Base-by-base conservation (phyloP, 2,797 vertebrate species). In the Gadopsis marmoratus region DNA sequence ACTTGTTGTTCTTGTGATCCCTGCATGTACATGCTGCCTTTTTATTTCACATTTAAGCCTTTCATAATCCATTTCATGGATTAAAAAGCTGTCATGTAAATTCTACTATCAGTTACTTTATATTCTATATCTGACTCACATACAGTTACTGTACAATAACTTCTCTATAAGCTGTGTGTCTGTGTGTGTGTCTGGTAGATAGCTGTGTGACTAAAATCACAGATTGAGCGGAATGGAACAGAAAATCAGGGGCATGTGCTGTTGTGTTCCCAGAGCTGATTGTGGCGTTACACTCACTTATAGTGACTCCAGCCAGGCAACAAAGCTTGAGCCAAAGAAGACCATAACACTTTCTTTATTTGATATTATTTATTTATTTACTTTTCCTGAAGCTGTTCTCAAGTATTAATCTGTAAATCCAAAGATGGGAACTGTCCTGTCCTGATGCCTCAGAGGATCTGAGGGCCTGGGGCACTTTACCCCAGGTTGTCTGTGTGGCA, bases 241-340 rank as follows among this genome's bases (percentile, higher is more conserved):
- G 39, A 55, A 71, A 39, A 39, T 45, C 39, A 7, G 66, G 43
- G 58, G 37, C 74, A 77, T 43, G 33, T 86, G 76, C 51, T 58
- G 72, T 66, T 71, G 17, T 60, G 74, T 81, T 80, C 53, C 64
- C 59, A 21, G 47, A 48, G 47, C 47, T 17, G 43, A 79, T 53
- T 72, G 37, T 29, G 1, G 65, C 65, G 50, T 74, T 50, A 69
- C 5, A 13, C 13, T 7, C 69, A 81, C 26, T 63, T 58, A 69
- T 37, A 17, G 3, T 39, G 45, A 51, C 64, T 60, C 17, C 55
- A 66, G 47, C 39, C 70, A 73, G 48, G 4, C 56, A 67, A 16
- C 43, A 17, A 37, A 37, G n/a, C 68, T 7, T 17, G 12, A 64
- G 62, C 56, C 29, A 31, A 14, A 68, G 2, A 1, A 43, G 35